A percentile compares a stretch with the other conserved stretches of the same genome.
Evolutionary conservation across 2,797 vertebrate genomes (phyloP).

Genomic region (Schizopygopsis pylzovi): DNA sequence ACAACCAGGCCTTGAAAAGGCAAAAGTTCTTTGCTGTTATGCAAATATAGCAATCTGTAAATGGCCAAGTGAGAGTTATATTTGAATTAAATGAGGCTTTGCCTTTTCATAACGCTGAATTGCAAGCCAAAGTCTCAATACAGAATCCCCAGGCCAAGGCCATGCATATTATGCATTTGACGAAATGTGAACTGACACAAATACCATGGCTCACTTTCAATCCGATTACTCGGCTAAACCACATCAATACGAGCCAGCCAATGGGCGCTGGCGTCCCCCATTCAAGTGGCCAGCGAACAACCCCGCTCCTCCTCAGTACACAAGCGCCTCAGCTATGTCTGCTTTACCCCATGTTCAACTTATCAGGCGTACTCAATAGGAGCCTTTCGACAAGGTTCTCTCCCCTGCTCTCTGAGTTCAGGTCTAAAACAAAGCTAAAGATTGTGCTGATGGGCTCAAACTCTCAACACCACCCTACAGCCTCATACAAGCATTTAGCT

Average conservation of each 20-base stretch:
- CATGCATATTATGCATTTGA: slow-evolving; percentile 95
- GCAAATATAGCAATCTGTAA: slow-evolving; percentile 90
- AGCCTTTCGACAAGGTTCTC: slow-evolving; percentile 90
- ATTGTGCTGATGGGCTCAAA: slow-evolving; percentile 70
- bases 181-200: slow-evolving; percentile 99
- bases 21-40: slow-evolving; percentile 92
- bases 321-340: slow-evolving; percentile 84
- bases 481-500: slow-evolving; percentile 59
- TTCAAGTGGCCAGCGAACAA: slow-evolving; percentile 86
- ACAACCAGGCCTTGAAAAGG: slow-evolving; percentile 73
- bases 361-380: slow-evolving; percentile 86
- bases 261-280: slow-evolving; percentile 89
- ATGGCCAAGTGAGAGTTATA: slow-evolving; percentile 91
- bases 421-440: slow-evolving; percentile 80
- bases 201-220: slow-evolving; percentile 94
- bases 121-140: slow-evolving; percentile 85
- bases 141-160: slow-evolving; percentile 85
- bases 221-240: slow-evolving; percentile 96
- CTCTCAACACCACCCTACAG: slow-evolving; percentile 52
- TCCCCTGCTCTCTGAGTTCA: slow-evolving; percentile 77
- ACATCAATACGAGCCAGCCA: slow-evolving; percentile 93
- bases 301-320: slow-evolving; percentile 84
- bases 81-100: slow-evolving; percentile 96
- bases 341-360: slow-evolving; percentile 86
- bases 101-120: slow-evolving; percentile 81